A percentile compares a stretch with the other conserved stretches of the same genome.
Conservation (phyloP, 2,113 vertebrate species). For the Ictalurus furcatus region DNA sequence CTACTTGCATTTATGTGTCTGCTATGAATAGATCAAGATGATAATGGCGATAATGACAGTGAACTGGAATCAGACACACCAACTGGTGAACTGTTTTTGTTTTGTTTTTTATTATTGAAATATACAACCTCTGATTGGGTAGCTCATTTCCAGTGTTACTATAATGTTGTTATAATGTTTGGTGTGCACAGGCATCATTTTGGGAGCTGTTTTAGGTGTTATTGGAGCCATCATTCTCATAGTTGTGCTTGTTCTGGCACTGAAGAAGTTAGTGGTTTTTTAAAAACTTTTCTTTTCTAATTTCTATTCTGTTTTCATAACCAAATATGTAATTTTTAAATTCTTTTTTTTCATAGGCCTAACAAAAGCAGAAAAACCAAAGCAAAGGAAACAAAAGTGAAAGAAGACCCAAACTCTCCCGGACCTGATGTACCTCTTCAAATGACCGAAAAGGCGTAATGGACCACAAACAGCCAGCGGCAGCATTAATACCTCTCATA, state of each 20-base stretch:
- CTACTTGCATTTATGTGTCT: slow-evolving; percentile 11
- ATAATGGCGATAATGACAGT: background rate
- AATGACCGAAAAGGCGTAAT: slow-evolving; percentile 59
- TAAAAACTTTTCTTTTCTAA: background rate
- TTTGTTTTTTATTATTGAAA: background rate
- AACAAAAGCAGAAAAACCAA: slow-evolving; percentile 49
- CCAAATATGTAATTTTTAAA: background rate
- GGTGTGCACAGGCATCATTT: slow-evolving; percentile 65
- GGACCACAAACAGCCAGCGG: background rate
- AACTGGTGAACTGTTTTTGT: slow-evolving; percentile 59
- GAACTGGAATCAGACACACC: slow-evolving; percentile 67
- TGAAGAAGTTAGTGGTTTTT: slow-evolving; percentile 63
- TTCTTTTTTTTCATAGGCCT: slow-evolving; percentile 53
- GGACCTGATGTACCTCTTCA: slow-evolving; percentile 52
- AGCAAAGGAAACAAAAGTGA: slow-evolving; percentile 34
- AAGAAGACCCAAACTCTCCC: slow-evolving; percentile 15
- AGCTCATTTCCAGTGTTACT: background rate
- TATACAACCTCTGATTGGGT: background rate
- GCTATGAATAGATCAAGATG: slow-evolving; percentile 50
- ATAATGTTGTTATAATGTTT: background rate
- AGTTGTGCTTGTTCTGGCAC: slow-evolving; percentile 55
- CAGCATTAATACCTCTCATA: slow-evolving; percentile 6
- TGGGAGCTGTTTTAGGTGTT: slow-evolving; percentile 64
- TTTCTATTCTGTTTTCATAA: background rate
- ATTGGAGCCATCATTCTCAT: slow-evolving; percentile 55